Percentiles rank a stretch among this genome's conserved stretches.
phyloP scores from a whole-genome alignment of 1,140 invertebrate genomes.

The Zaprionus africanus region DNA sequence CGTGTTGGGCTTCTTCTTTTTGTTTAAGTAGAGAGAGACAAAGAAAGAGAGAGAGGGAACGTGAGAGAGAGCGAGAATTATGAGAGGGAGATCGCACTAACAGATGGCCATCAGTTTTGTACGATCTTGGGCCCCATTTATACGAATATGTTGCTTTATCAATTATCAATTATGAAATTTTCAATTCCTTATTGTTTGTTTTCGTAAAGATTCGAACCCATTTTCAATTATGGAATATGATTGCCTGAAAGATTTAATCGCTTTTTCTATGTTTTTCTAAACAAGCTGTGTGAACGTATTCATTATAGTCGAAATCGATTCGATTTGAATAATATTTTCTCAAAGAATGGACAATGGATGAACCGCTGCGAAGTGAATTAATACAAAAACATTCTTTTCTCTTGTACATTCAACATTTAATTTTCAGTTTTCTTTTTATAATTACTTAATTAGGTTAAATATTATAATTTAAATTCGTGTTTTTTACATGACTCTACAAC shows the following conservation, averaged over 20 bases:
- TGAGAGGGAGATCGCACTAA: background rate
- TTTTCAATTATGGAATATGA: slow-evolving; percentile 31
- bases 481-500: slow-evolving; percentile 4
- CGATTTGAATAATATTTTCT: background rate
- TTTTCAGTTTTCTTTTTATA: slow-evolving; percentile 13
- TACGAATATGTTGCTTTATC: slow-evolving; percentile 26
- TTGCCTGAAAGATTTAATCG: slow-evolving; percentile 4
- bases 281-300: slow-evolving; percentile 14
- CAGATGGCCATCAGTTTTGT: slow-evolving; percentile 17
- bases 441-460: slow-evolving; percentile 26
- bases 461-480: slow-evolving; percentile 60
- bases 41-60: background rate
- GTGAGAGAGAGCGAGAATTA: background rate
- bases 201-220: slow-evolving; percentile 11
- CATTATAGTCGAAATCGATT: slow-evolving; percentile 1
- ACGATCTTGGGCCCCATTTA: slow-evolving; percentile 12
- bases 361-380: background rate
- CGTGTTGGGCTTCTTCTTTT: slow-evolving; percentile 40
- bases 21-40: background rate
- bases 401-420: slow-evolving; percentile 14
- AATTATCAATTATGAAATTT: slow-evolving; percentile 24
- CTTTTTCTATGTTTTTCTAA: slow-evolving; percentile 1
- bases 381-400: background rate
- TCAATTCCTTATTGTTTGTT: slow-evolving; percentile 30
- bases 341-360: background rate